These are phyloP conservation scores for Zootermopsis nevadensis DNA, from an alignment of 2,888 invertebrate genomes.

Conservation along the genomic window DNA sequence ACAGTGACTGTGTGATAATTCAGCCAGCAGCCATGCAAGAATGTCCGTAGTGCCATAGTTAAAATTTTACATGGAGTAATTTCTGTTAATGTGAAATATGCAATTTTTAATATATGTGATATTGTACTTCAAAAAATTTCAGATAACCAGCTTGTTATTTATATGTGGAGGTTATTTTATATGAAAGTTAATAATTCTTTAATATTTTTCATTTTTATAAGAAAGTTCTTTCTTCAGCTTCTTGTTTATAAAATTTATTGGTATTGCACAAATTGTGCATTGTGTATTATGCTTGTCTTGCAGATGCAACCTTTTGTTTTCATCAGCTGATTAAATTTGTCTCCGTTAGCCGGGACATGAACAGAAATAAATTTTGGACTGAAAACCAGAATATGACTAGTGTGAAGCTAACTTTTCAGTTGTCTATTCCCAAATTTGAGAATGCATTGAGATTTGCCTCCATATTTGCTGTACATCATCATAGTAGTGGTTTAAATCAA, in stretches of 20 bases:
- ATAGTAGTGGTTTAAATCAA: not conserved
- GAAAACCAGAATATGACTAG: too few relatives aligned
- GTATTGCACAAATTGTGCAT: constrained; percentile 6
- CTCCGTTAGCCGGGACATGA: too few relatives aligned
- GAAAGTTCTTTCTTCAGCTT: not conserved
- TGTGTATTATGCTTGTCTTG: not conserved
- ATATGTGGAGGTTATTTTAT: constrained; percentile 13
- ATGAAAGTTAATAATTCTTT: constrained; percentile 4
- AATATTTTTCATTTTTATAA: constrained; percentile 35
- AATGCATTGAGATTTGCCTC: too few relatives aligned
- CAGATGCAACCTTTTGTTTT: not conserved
- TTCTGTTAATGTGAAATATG: not conserved
- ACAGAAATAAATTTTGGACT: too few relatives aligned
- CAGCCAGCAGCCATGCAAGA: not conserved
- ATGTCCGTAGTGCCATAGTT: not conserved
- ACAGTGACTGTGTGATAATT: too few relatives aligned
- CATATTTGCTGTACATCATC: too few relatives aligned
- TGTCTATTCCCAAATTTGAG: too few relatives aligned
- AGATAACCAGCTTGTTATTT: not conserved
- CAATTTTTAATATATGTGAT: constrained; percentile 21
- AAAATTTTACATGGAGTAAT: not conserved
- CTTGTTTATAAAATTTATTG: not conserved
- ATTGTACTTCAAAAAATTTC: not conserved
- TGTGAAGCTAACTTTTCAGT: too few relatives aligned
- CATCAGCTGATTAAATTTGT: too few relatives aligned